phyloP scores from a whole-genome alignment of 2,113 vertebrate genomes.

The Eretmochelys imbricata region DNA sequence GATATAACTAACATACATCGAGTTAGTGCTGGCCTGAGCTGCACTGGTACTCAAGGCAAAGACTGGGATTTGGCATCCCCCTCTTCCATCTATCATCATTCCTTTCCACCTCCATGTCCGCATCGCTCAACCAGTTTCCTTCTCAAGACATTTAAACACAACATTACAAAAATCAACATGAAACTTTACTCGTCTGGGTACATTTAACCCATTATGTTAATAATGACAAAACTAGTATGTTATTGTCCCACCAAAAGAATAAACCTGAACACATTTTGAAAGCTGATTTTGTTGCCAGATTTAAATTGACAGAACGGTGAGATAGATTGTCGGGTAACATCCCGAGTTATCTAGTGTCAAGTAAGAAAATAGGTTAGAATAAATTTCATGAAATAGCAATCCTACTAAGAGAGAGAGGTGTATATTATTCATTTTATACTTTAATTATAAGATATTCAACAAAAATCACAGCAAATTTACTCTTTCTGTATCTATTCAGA shows the following conservation, averaged over 20 bases:
- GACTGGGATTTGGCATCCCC: background rate
- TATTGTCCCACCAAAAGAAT: background rate
- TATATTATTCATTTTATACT: background rate
- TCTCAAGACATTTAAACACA: background rate
- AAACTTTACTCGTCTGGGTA: background rate
- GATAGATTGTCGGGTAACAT: background rate
- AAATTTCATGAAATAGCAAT: background rate
- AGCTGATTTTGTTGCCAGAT: background rate
- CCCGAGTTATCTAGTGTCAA: background rate
- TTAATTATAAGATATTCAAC: constrained; percentile 52
- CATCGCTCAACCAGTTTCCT: background rate
- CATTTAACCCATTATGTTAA: background rate
- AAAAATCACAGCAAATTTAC: constrained; percentile 16
- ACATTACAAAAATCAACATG: background rate
- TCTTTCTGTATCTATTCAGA: background rate
- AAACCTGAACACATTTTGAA: background rate
- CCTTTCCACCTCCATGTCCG: background rate
- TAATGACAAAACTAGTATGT: background rate
- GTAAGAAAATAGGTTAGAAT: background rate
- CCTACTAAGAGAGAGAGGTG: constrained; percentile 7
- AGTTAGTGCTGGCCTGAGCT: background rate
- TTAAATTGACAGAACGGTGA: background rate
- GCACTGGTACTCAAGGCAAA: background rate
- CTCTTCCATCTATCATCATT: background rate
- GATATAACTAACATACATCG: background rate